Conservation (phyloP, 1,140 invertebrate genomes). For the Drosophila dunni region DNA sequence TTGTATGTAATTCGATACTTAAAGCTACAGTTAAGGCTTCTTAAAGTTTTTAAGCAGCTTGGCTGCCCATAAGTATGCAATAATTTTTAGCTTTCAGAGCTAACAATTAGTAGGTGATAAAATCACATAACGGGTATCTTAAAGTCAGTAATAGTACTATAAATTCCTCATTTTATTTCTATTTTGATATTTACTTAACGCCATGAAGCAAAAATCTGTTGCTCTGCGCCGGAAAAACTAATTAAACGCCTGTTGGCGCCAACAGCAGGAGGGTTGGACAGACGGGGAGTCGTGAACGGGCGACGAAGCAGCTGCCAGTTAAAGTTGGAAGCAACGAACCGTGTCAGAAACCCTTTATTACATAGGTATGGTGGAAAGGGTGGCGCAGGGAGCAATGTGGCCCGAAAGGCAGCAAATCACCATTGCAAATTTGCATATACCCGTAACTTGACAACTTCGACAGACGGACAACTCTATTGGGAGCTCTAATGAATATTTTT, state of each 20-base stretch:
- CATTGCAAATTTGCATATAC: slow-evolving; percentile 64
- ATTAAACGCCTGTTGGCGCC: slow-evolving; percentile 51
- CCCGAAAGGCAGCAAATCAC: slow-evolving; percentile 46
- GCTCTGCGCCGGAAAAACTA: slow-evolving; percentile 59
- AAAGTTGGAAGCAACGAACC: slow-evolving; percentile 39
- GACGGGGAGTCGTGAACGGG: too few species aligned
- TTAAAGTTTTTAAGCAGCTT: too few species aligned
- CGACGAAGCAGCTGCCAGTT: slow-evolving; percentile 7
- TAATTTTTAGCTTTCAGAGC: too few species aligned
- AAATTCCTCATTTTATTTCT: background rate
- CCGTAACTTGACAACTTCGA: background rate
- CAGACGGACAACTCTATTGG: slow-evolving; percentile 24
- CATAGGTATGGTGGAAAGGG: background rate
- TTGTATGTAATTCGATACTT: too few species aligned
- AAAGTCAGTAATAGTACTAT: too few species aligned
- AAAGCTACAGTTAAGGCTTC: too few species aligned
- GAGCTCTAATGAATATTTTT: slow-evolving; percentile 12
- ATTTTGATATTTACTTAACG: slow-evolving; percentile 42
- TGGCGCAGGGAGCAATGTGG: background rate
- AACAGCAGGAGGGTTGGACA: slow-evolving; percentile 2
- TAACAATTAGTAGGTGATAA: too few species aligned
- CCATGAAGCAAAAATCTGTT: slow-evolving; percentile 51
- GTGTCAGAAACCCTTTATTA: slow-evolving; percentile 34
- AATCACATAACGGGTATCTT: too few species aligned
- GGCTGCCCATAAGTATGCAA: too few species aligned